Evolutionary conservation across 2,888 invertebrate genomes (phyloP), one percentile per base, ranked within the genome.

Genomic region (Athetis lepigone): DNA sequence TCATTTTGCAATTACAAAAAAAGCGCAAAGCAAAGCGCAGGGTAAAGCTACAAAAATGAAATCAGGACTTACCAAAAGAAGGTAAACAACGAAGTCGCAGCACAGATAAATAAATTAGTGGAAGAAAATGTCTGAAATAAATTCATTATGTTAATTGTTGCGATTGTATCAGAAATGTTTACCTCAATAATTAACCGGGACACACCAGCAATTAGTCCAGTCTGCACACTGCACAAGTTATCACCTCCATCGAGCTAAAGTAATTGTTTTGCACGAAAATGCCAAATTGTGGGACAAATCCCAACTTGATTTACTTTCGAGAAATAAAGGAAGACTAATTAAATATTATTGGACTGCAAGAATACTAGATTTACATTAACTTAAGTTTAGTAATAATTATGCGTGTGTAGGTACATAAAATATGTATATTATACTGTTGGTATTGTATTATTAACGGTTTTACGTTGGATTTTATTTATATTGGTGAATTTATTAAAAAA

Each of bases 211-310:
- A 74, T 79, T 79, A 73, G 75, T 68, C 60, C 61, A 50, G 66
- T 23, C 67, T 50, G 69, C 70, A 52, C 69, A 50, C 19, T 55
- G 68, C 61, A 78, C 66, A 84, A 89, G 72, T 89, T 89, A 90
- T 88, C 71, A 75, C 85, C 73, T 51, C 64, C 78, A 80, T 88
- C 80, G 75, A 68, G 69, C 65, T 63, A 88, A 90, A 90, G 86
- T 91, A 92, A 92, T 92, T 92, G 90, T 88, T 89, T 84, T 85
- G 80, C 77, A 81, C 83, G 80, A 86, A 88, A 89, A 80, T 76
- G 82, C 75, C 78, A 82, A 85, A 86, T 85, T 85, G 86, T 81
- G 51, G 70, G 78, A 75, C 84, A 88, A 86, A 88, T 84, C 72
- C 77, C 81, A 80, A 70, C 69, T 61, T 60, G 47, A 61, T 83